Conservation (phyloP, 2,888 invertebrate species). For the Mylabris sibirica region DNA sequence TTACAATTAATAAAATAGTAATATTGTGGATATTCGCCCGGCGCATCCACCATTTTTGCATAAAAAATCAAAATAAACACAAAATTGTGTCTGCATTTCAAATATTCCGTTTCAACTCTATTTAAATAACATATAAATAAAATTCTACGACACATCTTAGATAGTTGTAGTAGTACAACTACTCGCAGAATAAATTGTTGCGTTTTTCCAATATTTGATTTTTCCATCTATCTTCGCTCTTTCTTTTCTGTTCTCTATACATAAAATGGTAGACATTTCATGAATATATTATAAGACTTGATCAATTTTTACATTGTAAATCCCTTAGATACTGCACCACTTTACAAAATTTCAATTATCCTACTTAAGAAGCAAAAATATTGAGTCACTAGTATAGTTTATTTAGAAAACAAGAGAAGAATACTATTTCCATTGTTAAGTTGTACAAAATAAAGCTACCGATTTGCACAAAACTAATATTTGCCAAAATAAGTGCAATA, state of each 20-base stretch:
- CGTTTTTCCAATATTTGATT: constrained; percentile 45
- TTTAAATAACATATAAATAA: constrained; percentile 8
- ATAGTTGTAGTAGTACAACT: constrained; percentile 25
- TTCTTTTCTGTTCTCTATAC: constrained; percentile 23
- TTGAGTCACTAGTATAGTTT: not conserved
- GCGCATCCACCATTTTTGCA: constrained; percentile 11
- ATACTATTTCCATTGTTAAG: not conserved
- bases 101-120: not conserved
- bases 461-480: constrained; percentile 40
- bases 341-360: not conserved
- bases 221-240: constrained; percentile 27
- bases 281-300: constrained; percentile 41
- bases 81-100: not conserved
- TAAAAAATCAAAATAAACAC: not conserved
- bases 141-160: not conserved
- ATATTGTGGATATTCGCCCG: not conserved
- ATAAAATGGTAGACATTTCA: constrained; percentile 37
- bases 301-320: not conserved
- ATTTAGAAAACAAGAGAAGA: not conserved
- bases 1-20: not conserved
- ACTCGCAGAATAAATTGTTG: constrained; percentile 38
- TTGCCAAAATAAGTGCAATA: constrained; percentile 37
- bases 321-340: not conserved
- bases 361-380: not conserved
- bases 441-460: constrained; percentile 14